Conservation (phyloP, 2,113 vertebrate genomes). For the Porphyrio hochstetteri region DNA sequence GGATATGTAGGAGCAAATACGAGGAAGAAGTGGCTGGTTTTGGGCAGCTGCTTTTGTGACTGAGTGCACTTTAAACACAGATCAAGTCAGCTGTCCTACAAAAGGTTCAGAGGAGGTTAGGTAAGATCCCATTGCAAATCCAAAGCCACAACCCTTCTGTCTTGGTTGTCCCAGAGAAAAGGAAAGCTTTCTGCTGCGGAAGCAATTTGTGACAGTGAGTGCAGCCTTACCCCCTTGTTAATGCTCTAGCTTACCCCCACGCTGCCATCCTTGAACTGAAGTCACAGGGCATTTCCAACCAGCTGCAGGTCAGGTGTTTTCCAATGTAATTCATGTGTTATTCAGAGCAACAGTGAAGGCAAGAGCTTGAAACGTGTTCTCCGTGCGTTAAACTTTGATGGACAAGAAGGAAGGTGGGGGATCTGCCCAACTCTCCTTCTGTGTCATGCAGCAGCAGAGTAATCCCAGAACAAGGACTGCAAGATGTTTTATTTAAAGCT, state of each 20-base stretch:
- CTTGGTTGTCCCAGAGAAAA: not conserved
- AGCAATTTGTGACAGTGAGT: not conserved
- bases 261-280: not conserved
- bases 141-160: not conserved
- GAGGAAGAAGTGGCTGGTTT: not conserved
- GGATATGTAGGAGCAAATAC: not conserved
- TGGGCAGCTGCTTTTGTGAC: not conserved
- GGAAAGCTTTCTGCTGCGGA: not conserved
- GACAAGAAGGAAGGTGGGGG: not conserved
- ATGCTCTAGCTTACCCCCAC: not conserved
- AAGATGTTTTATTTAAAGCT: not conserved
- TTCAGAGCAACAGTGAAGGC: not conserved
- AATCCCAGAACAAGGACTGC: not conserved
- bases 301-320: not conserved
- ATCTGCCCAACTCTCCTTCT: not conserved
- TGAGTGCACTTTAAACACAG: not conserved
- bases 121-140: not conserved
- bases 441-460: not conserved
- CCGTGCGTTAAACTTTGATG: not conserved
- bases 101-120: not conserved
- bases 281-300: not conserved
- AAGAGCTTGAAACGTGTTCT: not conserved
- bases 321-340: not conserved
- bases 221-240: not conserved
- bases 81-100: not conserved